A percentile compares a stretch with the other conserved stretches of the same genome.
These are phyloP conservation scores for Adelges cooleyi DNA, from an alignment of 1,140 invertebrate genomes.

Conservation along the genomic window DNA sequence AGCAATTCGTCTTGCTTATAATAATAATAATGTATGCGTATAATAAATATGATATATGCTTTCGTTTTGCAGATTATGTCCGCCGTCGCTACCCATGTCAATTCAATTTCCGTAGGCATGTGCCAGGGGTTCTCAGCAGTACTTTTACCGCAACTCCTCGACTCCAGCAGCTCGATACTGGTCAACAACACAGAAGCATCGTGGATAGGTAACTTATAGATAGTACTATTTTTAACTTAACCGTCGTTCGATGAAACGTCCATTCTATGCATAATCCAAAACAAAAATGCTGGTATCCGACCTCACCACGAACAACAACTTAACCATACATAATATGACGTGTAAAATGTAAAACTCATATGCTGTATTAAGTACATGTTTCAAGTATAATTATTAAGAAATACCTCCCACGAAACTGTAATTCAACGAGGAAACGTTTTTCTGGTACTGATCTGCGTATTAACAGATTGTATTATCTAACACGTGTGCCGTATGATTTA, in stretches of 20 bases:
- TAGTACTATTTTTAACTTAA: too few relatives aligned
- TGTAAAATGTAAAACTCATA: too few relatives aligned
- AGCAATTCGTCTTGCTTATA: neutral
- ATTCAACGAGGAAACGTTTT: conserved; percentile 12
- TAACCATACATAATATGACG: too few relatives aligned
- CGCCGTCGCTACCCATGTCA: conserved; percentile 55
- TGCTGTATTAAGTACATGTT: too few relatives aligned
- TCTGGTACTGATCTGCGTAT: neutral
- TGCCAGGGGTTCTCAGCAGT: conserved; percentile 63
- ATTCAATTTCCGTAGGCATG: conserved; percentile 60
- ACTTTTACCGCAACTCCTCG: conserved; percentile 52
- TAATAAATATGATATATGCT: neutral
- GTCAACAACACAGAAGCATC: conserved; percentile 48
- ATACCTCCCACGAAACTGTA: too few relatives aligned
- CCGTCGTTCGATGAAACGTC: too few relatives aligned
- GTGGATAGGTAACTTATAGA: conserved; percentile 49
- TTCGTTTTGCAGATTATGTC: conserved; percentile 46
- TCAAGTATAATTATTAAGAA: too few relatives aligned
- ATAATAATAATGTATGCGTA: neutral
- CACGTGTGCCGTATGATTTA: neutral
- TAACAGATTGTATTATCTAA: neutral
- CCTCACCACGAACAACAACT: too few relatives aligned
- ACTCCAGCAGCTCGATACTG: conserved; percentile 36
- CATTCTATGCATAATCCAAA: too few relatives aligned
- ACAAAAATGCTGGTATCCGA: too few relatives aligned